Evolutionary conservation across 2,888 invertebrate species (phyloP), one percentile per base, ranked within the genome.

Genomic region (Campaea margaritaria): DNA sequence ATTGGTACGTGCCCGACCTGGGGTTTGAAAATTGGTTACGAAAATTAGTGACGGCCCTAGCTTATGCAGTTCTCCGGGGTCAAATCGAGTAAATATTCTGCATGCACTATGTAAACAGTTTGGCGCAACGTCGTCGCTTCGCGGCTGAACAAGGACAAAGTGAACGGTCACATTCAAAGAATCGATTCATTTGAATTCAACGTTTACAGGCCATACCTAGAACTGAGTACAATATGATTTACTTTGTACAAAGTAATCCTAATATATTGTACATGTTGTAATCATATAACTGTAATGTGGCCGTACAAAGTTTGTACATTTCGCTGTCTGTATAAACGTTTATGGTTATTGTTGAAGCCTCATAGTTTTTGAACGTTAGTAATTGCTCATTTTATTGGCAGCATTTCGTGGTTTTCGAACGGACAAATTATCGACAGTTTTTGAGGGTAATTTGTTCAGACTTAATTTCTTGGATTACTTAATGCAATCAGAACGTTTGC

Each of bases 81-180:
- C 75, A 50, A 60, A 62, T 34, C 61, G 58, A 72, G 72, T 74
- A 75, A 82, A 82, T 73, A 81, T 65, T 68, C 70, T 69, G 74
- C 72, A 79, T 80, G 76, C 73, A 72, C 58, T 72, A 67, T 72
- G 75, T 72, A 79, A 80, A 81, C 75, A 69, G 71, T 72, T 82
- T 79, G 78, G 78, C 72, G 73, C 78, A 78, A 78, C 70, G 41
- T 42, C 70, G 41, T 42, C 44, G 38, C 21, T 57, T 66, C 47
- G 65, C 50, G 67, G 67, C 69, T 72, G 69, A 73, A 73, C 77
- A 74, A 76, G 75, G 76, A 68, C 70, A 69, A 43, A 66, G 58
- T 64, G 58, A 67, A 66, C 73, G 73, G 73, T 43, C 54, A 65
- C 68, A 69, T 69, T 74, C 72, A 75, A 70, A 78, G 73, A 71